Evolutionary conservation across 2,797 vertebrate genomes (phyloP), one percentile per base, ranked within the genome.

Genomic region (Paedocypris micromegethes): DNA sequence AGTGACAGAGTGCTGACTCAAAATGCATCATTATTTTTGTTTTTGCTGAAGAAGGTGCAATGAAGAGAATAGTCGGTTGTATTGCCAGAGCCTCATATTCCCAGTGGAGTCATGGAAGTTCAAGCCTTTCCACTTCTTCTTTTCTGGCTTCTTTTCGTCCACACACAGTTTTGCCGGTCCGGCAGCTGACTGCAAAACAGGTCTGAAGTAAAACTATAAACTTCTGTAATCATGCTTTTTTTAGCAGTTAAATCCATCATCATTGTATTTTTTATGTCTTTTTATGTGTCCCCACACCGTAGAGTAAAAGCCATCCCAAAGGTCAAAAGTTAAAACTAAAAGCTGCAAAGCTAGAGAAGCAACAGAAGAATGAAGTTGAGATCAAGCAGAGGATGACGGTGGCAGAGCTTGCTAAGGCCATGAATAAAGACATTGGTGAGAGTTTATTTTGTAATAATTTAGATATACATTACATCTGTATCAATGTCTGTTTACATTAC

Each of bases 381-480:
- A 93, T 96, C 70, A 88, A 70, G 76, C 83, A 83, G 72, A 81
- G 78, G 66, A 98, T 98, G 93, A 95, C 90, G 0, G 72, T 86
- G 61, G 80, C 84, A 23, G 91, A 92, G 0, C 87, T 98, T n/a
- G 93, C 94, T 7, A 81, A 6, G 23, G 93, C 91, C 71, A 96
- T 97, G 93, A 86, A 89, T 78, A 94, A 83, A 86, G 91, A 94
- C 75, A 48, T 87, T 69, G 94, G 95, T 97, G 62, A 85, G 77
- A 78, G 37, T 7, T 43, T 40, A 72, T 39, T 8, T 40, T 8
- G 7, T 64, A 44, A 46, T 23, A 4, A 57, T 55, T 23, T 23
- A 23, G 23, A 23, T 23, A 23, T 23, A 23, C 23, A 23, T 23
- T 23, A 23, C 23, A 1, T 23, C 23, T 23, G 23, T n/a, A 9